Evolutionary conservation across 2,797 vertebrate genomes (phyloP), one percentile per base, ranked within the genome.

Genomic region (Octomys mimax): DNA sequence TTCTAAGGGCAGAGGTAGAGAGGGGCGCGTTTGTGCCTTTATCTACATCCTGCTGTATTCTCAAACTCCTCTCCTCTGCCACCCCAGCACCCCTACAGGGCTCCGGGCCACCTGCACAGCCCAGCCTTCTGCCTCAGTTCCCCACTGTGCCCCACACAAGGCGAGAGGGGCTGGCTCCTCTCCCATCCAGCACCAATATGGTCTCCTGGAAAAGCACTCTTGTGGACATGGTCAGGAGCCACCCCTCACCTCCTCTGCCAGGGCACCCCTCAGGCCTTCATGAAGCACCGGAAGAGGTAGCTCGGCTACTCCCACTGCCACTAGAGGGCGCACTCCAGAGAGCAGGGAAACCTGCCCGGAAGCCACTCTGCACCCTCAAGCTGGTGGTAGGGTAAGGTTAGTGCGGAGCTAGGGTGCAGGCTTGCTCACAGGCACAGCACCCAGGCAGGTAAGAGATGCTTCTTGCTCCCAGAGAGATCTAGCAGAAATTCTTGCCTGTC

Each of bases 301-400:
- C 78, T 24, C 7, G 54, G 33, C 28, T 70, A 21, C 2, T 28
- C 42, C 70, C 36, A 36, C 42, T 28, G 26, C 52, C n/a, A 5
- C 16, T 4, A 77, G 31, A 49, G 66, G 36, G 31, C 0, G 0
- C 4, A 0, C 49, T 68, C 52, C 19, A 8, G 42, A 61, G 54
- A 7, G 0, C 49, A 5, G 42, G 49, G 22, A 28, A 0, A 28
- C 36, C 12, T 12, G 11, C 5, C 39, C 5, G 0, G 1, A 26
- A 19, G 39, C 14, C 2, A 10, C 16, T 1, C 54, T 71, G 49
- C 24, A 73, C 19, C 42, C n/a, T 16, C 36, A 59, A 3, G 6
- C 8, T 7, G 57, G 71, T 64, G 2, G 33, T 0, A 6, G 6
- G 1, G 1, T n/a, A 46, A 24, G 59, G 52, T 33, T 64, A 19